A percentile compares a stretch with the other conserved stretches of the same genome.
phyloP scores from a whole-genome alignment of 2,797 vertebrate species.

The Lithobates pipiens region DNA sequence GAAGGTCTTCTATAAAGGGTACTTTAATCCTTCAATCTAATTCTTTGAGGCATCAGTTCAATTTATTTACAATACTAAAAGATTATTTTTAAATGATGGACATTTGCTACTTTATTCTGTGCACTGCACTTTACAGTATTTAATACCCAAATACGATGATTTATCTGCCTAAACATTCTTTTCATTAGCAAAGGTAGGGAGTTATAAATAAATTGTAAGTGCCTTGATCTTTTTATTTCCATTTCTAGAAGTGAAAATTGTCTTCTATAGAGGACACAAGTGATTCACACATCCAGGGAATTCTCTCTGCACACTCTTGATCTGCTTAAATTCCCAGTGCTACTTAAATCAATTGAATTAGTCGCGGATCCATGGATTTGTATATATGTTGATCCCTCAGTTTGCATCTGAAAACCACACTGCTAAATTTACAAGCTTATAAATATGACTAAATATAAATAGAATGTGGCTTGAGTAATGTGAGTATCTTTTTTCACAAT shows the following conservation, averaged over 20 bases:
- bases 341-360: conserved; percentile 51
- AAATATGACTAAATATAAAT: conserved; percentile 37
- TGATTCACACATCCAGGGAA: conserved; percentile 45
- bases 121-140: too few species aligned
- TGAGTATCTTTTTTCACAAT: conserved; percentile 5
- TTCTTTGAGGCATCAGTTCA: too few species aligned
- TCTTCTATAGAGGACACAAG: conserved; percentile 32
- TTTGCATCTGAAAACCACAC: conserved; percentile 19
- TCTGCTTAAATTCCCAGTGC: conserved; percentile 43
- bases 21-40: too few species aligned
- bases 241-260: conserved; percentile 36
- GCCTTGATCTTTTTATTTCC: conserved; percentile 46
- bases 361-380: conserved; percentile 39
- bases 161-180: not conserved
- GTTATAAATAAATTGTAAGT: conserved; percentile 36
- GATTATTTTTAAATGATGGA: too few species aligned
- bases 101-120: too few species aligned
- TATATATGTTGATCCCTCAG: conserved; percentile 44
- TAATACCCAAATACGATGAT: too few species aligned
- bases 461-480: conserved; percentile 26
- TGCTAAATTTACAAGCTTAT: conserved; percentile 32
- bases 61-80: too few species aligned
- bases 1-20: too few species aligned
- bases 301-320: conserved; percentile 45
- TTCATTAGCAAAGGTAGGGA: conserved; percentile 23